Conservation (phyloP, 2,797 vertebrate genomes). For the Vultur gryphus region DNA sequence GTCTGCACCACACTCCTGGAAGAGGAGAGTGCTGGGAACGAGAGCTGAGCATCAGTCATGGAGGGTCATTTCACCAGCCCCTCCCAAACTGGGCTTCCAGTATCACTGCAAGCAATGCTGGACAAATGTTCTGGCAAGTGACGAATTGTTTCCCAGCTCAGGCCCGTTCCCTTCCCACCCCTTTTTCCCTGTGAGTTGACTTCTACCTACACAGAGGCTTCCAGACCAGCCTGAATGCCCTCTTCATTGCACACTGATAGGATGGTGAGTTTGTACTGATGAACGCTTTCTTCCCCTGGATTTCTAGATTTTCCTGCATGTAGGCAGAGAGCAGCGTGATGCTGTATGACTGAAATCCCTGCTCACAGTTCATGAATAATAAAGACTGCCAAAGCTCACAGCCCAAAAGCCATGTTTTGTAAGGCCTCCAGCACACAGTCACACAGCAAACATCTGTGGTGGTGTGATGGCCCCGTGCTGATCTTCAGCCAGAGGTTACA, state of each 20-base stretch:
- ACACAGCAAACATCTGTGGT: background rate
- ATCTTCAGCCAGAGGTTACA: background rate
- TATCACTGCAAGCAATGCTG: background rate
- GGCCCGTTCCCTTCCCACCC: background rate
- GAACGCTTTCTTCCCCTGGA: background rate
- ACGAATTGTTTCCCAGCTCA: conserved; percentile 16
- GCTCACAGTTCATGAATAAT: background rate
- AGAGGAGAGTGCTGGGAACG: background rate
- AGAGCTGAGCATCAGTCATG: background rate
- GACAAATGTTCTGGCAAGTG: conserved; percentile 4
- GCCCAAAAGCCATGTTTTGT: accelerated
- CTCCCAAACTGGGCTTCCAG: background rate
- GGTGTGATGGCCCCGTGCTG: background rate
- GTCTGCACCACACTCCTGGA: background rate
- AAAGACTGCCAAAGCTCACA: background rate
- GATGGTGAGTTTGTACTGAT: background rate
- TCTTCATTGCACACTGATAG: accelerated
- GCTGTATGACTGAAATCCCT: background rate
- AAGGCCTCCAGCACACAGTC: background rate
- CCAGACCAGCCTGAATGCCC: background rate
- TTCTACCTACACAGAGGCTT: conserved; percentile 23
- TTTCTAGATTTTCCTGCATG: background rate
- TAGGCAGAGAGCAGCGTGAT: background rate
- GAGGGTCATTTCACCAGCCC: background rate
- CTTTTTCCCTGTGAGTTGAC: background rate